Evolutionary conservation across 2,888 invertebrate genomes (phyloP).

Genomic region (Palloptera scutellata): DNA sequence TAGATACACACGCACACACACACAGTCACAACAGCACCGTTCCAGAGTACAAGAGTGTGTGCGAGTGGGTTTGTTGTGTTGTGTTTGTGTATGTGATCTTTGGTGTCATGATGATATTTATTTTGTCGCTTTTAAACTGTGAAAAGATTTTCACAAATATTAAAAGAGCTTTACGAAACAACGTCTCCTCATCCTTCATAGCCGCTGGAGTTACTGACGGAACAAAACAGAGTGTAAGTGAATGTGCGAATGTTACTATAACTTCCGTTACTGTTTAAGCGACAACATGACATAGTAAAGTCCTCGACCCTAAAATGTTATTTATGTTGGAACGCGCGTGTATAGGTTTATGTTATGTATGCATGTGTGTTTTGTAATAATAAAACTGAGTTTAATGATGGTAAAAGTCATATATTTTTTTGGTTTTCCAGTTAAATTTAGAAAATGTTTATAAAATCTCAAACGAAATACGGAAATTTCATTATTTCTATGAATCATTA

Average conservation of each 20-base stretch:
- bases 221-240: neutral
- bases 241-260: slow-evolving; percentile 8
- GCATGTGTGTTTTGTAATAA: slow-evolving; percentile 8
- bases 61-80: slow-evolving; percentile 2
- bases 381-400: slow-evolving; percentile 50
- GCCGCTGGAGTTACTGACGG: too few species aligned
- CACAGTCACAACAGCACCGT: slow-evolving; percentile 8
- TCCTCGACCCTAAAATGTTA: slow-evolving; percentile 26
- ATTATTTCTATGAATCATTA: slow-evolving; percentile 7
- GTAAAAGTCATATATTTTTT: slow-evolving; percentile 47
- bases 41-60: slow-evolving; percentile 2
- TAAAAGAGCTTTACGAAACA: slow-evolving; percentile 4
- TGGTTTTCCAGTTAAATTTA: slow-evolving; percentile 46
- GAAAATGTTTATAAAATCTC: slow-evolving; percentile 47
- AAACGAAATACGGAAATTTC: slow-evolving; percentile 2
- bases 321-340: slow-evolving; percentile 5
- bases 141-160: slow-evolving; percentile 24
- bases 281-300: slow-evolving; percentile 6
- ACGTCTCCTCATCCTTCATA: neutral
- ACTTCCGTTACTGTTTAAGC: slow-evolving; percentile 7
- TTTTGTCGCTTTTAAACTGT: slow-evolving; percentile 41
- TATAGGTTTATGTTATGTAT: neutral
- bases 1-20: slow-evolving; percentile 19
- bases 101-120: slow-evolving; percentile 46
- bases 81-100: slow-evolving; percentile 30